Conservation (phyloP, 2,113 vertebrate genomes). For the Heliornis fulica region DNA sequence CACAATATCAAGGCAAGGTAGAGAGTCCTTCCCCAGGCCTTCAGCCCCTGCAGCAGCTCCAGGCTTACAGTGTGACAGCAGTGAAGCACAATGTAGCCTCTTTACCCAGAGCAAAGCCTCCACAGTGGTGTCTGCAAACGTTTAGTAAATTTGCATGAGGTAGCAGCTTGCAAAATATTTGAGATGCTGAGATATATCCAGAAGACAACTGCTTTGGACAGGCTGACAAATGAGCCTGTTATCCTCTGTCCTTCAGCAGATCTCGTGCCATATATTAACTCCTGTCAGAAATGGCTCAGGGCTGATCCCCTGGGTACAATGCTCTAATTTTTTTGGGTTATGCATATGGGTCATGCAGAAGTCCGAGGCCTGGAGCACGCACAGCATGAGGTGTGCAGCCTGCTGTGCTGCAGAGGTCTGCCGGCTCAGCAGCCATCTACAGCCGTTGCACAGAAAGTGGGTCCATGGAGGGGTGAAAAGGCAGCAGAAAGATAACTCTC, state of each 20-base stretch:
- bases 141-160: background rate
- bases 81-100: background rate
- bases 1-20: background rate
- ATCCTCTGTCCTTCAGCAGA: background rate
- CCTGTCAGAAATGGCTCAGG: background rate
- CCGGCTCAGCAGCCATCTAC: background rate
- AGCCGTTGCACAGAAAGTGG: background rate
- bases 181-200: background rate
- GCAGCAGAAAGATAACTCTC: background rate
- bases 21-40: background rate
- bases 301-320: background rate
- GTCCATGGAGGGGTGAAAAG: background rate
- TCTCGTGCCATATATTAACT: background rate
- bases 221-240: constrained; percentile 1
- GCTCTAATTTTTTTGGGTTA: background rate
- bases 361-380: background rate
- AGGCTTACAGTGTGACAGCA: background rate
- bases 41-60: background rate
- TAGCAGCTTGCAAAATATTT: background rate
- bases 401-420: rapidly evolving
- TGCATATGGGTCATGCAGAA: background rate
- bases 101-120: background rate
- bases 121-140: background rate
- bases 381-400: background rate
- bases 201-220: background rate